Conservation (phyloP, 1,140 invertebrate species). For the Pseudomyrmex sp. region DNA sequence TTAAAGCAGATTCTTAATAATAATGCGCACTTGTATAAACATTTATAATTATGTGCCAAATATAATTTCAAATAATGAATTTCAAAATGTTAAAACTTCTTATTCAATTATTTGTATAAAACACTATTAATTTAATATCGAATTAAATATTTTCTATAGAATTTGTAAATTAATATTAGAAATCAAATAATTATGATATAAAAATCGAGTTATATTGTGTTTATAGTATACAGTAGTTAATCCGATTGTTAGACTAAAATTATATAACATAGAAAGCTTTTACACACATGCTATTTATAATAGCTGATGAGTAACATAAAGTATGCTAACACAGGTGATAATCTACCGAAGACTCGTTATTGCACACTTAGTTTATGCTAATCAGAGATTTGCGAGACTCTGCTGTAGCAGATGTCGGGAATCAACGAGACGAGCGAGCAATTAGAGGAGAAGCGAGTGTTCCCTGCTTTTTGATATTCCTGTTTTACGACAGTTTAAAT, state of each 20-base stretch:
- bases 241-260: background rate
- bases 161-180: conserved; percentile 15
- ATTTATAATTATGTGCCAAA: background rate
- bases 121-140: background rate
- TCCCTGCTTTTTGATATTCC: conserved; percentile 10
- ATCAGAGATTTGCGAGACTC: conserved; percentile 15
- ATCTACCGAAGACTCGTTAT: conserved; percentile 6
- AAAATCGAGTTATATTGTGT: background rate
- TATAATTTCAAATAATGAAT: background rate
- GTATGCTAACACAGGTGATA: conserved; percentile 9
- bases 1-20: background rate
- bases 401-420: conserved; percentile 1
- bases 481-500: conserved; percentile 42
- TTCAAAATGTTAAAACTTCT: background rate
- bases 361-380: conserved; percentile 23
- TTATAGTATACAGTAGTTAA: background rate
- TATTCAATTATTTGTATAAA: background rate
- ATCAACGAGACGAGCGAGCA: conserved; percentile 28
- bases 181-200: conserved; percentile 10
- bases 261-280: conserved; percentile 12
- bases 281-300: background rate
- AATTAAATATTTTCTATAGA: background rate
- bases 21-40: background rate
- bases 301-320: background rate
- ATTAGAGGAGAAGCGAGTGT: conserved; percentile 32